A percentile compares a stretch with the other conserved stretches of the same genome.
Evolutionary conservation across 2,797 vertebrate species (phyloP).

Genomic region (Enteromius radiatus): DNA sequence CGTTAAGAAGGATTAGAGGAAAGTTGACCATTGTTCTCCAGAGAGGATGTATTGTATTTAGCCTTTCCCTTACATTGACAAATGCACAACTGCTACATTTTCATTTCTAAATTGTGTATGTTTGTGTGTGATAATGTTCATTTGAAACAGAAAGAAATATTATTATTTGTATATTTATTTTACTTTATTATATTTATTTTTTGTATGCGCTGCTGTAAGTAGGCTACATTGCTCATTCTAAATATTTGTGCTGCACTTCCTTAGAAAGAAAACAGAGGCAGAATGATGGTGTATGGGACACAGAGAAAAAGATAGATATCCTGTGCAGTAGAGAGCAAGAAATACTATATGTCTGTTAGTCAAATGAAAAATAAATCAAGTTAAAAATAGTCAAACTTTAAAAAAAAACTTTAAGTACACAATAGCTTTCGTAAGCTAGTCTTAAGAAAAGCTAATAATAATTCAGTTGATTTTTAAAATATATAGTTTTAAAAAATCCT

Average conservation of each 20-base stretch:
- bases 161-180: not conserved
- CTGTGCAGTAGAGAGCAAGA: not conserved
- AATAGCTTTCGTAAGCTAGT: not conserved
- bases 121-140: conserved; percentile 11
- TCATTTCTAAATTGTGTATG: conserved; percentile 18
- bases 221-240: not conserved
- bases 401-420: not conserved
- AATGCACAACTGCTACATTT: conserved; percentile 41
- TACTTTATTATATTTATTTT: not conserved
- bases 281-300: not conserved
- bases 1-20: conserved; percentile 56
- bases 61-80: conserved; percentile 54
- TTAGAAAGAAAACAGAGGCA: not conserved
- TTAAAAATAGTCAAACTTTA: not conserved
- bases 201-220: not conserved
- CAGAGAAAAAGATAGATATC: not conserved
- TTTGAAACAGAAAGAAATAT: conserved; percentile 8
- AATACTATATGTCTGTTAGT: not conserved
- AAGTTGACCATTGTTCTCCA: conserved; percentile 61
- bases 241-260: not conserved
- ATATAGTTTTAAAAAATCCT: not conserved
- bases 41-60: conserved; percentile 47
- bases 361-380: not conserved
- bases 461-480: not conserved
- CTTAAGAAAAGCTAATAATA: not conserved